Conservation (phyloP, 2,113 vertebrate species). For the Lophotis ruficrista region DNA sequence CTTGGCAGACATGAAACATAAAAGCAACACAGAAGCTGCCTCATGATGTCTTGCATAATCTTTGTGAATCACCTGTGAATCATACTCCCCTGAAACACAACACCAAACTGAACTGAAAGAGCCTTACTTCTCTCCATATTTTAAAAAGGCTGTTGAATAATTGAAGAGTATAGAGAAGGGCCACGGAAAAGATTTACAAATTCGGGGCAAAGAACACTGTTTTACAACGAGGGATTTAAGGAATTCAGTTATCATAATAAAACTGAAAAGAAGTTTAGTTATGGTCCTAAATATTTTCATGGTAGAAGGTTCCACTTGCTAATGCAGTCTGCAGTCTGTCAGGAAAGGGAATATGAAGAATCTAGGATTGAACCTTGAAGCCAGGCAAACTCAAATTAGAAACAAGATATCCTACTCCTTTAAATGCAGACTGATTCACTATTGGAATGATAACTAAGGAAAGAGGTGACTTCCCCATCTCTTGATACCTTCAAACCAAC, state of each 20-base stretch:
- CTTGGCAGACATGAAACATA: constrained; percentile 10
- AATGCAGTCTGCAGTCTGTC: neutral
- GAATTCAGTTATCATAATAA: neutral
- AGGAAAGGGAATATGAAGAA: neutral
- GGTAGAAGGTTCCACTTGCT: neutral
- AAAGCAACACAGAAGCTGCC: constrained; percentile 32
- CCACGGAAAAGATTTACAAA: neutral
- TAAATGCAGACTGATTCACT: neutral
- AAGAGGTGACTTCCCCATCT: neutral
- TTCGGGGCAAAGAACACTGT: neutral
- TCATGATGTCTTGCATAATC: constrained; percentile 40
- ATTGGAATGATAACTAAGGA: neutral
- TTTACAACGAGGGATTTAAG: neutral
- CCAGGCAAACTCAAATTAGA: neutral
- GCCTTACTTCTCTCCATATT: neutral
- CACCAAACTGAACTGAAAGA: neutral
- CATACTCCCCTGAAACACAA: constrained; percentile 22
- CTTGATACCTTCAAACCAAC: neutral
- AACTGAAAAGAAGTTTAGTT: neutral
- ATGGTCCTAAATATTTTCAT: neutral
- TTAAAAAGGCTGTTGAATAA: constrained; percentile 16
- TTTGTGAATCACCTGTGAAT: constrained; percentile 58
- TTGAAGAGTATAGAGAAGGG: neutral
- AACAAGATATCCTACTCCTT: neutral
- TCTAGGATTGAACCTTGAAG: neutral